These are phyloP conservation scores for Metalampra italica DNA, from an alignment of 2,888 invertebrate genomes.

Conservation along the genomic window DNA sequence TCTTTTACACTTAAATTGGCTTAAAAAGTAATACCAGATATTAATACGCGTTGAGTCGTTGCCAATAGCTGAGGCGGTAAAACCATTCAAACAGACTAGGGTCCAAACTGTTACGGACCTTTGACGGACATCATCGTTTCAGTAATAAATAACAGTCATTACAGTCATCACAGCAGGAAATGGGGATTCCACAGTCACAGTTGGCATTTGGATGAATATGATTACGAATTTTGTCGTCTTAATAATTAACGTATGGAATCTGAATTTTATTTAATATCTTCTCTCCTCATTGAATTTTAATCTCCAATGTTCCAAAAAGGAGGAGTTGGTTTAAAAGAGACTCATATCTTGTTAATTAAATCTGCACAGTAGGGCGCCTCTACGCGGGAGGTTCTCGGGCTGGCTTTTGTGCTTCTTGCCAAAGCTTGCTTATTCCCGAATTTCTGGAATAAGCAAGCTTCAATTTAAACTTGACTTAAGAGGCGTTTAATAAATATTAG, in stretches of 20 bases:
- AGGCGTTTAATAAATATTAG: slow-evolving; percentile 45
- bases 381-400: slow-evolving; percentile 52
- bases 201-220: too few species aligned
- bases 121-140: too few species aligned
- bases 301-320: slow-evolving; percentile 69
- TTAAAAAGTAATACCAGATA: too few species aligned
- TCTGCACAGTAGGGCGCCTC: slow-evolving; percentile 69
- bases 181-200: too few species aligned
- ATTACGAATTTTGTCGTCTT: slow-evolving; percentile 3
- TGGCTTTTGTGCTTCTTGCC: slow-evolving; percentile 50
- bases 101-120: too few species aligned
- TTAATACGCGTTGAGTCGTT: too few species aligned
- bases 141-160: too few species aligned
- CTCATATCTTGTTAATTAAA: slow-evolving; percentile 78
- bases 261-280: slow-evolving; percentile 53
- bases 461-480: slow-evolving; percentile 69
- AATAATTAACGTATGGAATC: slow-evolving; percentile 40
- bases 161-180: too few species aligned
- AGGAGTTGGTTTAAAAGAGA: slow-evolving; percentile 71
- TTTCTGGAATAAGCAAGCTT: slow-evolving; percentile 61
- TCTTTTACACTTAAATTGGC: too few species aligned
- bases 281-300: slow-evolving; percentile 69
- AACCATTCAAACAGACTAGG: too few species aligned
- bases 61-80: too few species aligned
- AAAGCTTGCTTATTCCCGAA: slow-evolving; percentile 51